A percentile compares a stretch with the other conserved stretches of the same genome.
These are phyloP conservation scores for Nematolebias whitei DNA, from an alignment of 2,113 vertebrate genomes.

Conservation along the genomic window DNA sequence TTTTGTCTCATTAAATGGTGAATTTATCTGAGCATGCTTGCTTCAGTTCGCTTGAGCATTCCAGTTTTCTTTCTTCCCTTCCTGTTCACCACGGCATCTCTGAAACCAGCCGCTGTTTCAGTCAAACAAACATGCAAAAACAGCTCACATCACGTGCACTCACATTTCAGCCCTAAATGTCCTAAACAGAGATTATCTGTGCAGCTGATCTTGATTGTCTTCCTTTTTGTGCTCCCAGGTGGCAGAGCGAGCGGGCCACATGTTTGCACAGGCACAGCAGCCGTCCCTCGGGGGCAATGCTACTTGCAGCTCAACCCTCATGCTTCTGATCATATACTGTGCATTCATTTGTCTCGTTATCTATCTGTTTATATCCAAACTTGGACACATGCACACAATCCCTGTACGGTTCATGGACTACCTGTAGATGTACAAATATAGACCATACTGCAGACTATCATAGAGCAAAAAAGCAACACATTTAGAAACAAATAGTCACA, in stretches of 20 bases:
- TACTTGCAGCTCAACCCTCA: slow-evolving; percentile 64
- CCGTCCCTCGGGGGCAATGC: slow-evolving; percentile 65
- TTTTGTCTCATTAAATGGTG: slow-evolving; percentile 63
- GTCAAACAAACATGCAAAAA: slow-evolving; percentile 71
- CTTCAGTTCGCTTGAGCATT: no score
- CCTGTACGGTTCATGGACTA: slow-evolving; percentile 46
- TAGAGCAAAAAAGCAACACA: neutral
- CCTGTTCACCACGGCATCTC: slow-evolving; percentile 1
- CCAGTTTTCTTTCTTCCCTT: neutral
- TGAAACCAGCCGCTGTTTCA: slow-evolving; percentile 44
- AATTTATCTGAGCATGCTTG: slow-evolving; percentile 58
- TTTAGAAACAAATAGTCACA: slow-evolving; percentile 24
- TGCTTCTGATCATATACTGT: slow-evolving; percentile 66
- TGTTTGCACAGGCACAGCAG: slow-evolving; percentile 74
- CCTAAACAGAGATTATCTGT: slow-evolving; percentile 77
- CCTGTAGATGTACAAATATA: neutral
- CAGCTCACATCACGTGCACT: slow-evolving; percentile 58
- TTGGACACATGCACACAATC: slow-evolving; percentile 7
- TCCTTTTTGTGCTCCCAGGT: slow-evolving; percentile 65
- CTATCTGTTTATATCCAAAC: slow-evolving; percentile 36
- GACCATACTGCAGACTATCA: slow-evolving; percentile 16
- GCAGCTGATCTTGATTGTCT: slow-evolving; percentile 74
- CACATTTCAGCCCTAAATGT: slow-evolving; percentile 73
- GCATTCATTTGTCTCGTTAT: slow-evolving; percentile 48
- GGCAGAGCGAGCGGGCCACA: slow-evolving; percentile 57